phyloP scores from a whole-genome alignment of 1,140 invertebrate genomes.

The Lordiphosa collinella region DNA sequence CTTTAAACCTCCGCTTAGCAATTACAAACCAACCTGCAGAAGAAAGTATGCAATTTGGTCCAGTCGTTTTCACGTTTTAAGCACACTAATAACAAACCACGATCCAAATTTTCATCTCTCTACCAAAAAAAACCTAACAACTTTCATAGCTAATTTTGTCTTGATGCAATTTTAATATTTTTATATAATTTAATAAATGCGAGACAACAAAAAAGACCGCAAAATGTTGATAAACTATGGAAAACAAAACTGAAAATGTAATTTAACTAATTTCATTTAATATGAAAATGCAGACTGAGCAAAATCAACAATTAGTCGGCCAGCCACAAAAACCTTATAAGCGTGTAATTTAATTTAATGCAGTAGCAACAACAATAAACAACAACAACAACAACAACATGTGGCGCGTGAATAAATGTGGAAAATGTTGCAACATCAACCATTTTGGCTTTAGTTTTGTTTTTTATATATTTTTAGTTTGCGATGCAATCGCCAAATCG shows the following conservation, averaged over 20 bases:
- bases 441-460: slow-evolving; percentile 32
- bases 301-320: slow-evolving; percentile 18
- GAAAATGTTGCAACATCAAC: slow-evolving; percentile 54
- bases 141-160: neutral
- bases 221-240: slow-evolving; percentile 15
- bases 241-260: slow-evolving; percentile 34
- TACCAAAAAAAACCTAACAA: no score
- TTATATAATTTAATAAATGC: slow-evolving; percentile 17
- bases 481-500: slow-evolving; percentile 53
- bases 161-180: slow-evolving; percentile 19
- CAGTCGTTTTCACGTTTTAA: no score
- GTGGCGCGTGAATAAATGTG: slow-evolving; percentile 53
- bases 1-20: no score
- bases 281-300: slow-evolving; percentile 27
- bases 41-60: no score
- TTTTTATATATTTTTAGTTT: slow-evolving; percentile 7
- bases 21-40: no score
- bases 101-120: no score
- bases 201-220: slow-evolving; percentile 15
- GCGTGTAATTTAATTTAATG: slow-evolving; percentile 58
- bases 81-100: no score
- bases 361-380: slow-evolving; percentile 33
- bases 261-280: slow-evolving; percentile 48
- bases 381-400: slow-evolving; percentile 32
- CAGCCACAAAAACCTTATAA: slow-evolving; percentile 42